phyloP scores from a whole-genome alignment of 2,888 invertebrate species.

The Rhyacophila evoluta region DNA sequence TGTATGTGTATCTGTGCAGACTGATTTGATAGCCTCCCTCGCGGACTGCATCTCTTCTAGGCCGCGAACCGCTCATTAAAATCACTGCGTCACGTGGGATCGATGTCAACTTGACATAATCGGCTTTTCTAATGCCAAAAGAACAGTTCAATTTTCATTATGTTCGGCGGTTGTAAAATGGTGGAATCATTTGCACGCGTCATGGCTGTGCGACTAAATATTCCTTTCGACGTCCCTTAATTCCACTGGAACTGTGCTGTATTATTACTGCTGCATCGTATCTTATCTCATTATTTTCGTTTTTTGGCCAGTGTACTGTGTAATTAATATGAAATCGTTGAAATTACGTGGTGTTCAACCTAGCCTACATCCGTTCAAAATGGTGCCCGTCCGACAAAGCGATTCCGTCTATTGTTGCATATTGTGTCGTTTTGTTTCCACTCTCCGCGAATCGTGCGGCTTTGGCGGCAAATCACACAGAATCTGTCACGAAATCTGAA shows the following conservation, averaged over 20 bases:
- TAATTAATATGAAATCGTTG: conserved; percentile 37
- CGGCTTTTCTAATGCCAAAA: conserved; percentile 70
- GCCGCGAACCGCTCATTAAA: conserved; percentile 77
- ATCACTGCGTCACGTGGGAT: conserved; percentile 80
- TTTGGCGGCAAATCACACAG: conserved; percentile 31
- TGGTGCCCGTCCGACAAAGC: conserved; percentile 69
- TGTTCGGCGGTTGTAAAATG: conserved; percentile 71
- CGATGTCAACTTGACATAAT: conserved; percentile 76
- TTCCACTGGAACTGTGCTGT: conserved; percentile 25
- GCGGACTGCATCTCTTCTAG: conserved; percentile 72
- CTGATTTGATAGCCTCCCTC: conserved; percentile 76
- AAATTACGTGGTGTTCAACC: conserved; percentile 45
- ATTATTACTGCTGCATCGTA: neutral
- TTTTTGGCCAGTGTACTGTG: conserved; percentile 32
- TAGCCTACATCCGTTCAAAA: conserved; percentile 72
- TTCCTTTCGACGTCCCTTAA: conserved; percentile 58
- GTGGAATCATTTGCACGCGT: conserved; percentile 66
- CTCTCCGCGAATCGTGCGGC: conserved; percentile 2
- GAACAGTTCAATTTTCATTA: conserved; percentile 64
- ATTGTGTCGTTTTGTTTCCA: conserved; percentile 27
- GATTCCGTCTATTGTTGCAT: conserved; percentile 32
- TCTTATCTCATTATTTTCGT: neutral
- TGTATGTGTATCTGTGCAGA: conserved; percentile 73
- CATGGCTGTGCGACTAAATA: conserved; percentile 55
- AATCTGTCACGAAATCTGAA: conserved; percentile 21